Evolutionary conservation across 2,113 vertebrate species (phyloP).

Genomic region (Melanerpes formicivorus): DNA sequence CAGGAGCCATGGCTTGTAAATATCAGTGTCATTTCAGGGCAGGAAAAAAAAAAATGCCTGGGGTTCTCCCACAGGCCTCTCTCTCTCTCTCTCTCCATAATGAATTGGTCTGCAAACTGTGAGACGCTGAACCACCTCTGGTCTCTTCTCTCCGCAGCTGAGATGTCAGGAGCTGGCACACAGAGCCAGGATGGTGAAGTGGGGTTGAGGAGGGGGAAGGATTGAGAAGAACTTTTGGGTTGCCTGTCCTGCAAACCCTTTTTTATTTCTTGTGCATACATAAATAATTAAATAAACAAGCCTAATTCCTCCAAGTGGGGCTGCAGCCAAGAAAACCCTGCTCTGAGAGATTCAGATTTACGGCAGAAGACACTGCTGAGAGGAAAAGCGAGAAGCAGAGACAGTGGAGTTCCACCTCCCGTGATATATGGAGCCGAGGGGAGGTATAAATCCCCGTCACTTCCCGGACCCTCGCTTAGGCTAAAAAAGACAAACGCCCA

Average conservation of each 20-base stretch:
- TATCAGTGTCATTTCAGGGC: conserved; percentile 37
- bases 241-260: conserved; percentile 11
- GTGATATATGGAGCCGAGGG: conserved; percentile 73
- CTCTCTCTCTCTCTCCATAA: neutral
- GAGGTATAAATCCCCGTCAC: conserved; percentile 70
- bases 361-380: conserved; percentile 51
- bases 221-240: neutral
- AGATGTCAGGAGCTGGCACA: conserved; percentile 22
- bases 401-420: conserved; percentile 64
- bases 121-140: neutral
- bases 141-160: neutral
- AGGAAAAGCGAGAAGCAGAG: conserved; percentile 60
- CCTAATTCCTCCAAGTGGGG: neutral
- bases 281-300: neutral
- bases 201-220: neutral
- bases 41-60: conserved; percentile 41
- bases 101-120: conserved; percentile 36
- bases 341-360: conserved; percentile 64
- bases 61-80: conserved; percentile 1
- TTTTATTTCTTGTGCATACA: neutral
- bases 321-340: conserved; percentile 49
- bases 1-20: conserved; percentile 57
- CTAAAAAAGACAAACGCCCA: conserved; percentile 76
- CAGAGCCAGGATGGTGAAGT: neutral
- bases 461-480: conserved; percentile 44